phyloP scores from a whole-genome alignment of 2,888 invertebrate genomes.

The Calliopum simillimum region DNA sequence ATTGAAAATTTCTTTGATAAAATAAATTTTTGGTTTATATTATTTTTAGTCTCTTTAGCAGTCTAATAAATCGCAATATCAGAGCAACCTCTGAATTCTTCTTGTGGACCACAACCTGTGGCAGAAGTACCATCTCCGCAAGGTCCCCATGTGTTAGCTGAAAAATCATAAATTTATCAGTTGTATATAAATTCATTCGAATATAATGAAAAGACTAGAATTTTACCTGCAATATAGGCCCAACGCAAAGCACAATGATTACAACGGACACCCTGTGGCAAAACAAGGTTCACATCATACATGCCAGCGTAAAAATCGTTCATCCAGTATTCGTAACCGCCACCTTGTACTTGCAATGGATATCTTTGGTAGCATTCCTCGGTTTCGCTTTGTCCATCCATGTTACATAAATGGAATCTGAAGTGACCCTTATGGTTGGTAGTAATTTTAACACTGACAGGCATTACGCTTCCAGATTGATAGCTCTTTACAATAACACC shows the following conservation, averaged over 20 bases:
- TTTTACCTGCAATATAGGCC: conserved; percentile 69
- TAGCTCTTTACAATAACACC: conserved; percentile 68
- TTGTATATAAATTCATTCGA: no score
- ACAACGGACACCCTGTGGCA: conserved; percentile 69
- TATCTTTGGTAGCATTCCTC: conserved; percentile 69
- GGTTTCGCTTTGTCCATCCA: conserved; percentile 66
- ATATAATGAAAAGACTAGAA: neutral
- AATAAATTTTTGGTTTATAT: no score
- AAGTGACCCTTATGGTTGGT: conserved; percentile 69
- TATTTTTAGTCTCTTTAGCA: no score
- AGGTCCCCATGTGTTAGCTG: conserved; percentile 69
- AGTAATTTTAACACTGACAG: conserved; percentile 65
- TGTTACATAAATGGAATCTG: conserved; percentile 68
- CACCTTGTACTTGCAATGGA: conserved; percentile 59
- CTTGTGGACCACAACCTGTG: conserved; percentile 70
- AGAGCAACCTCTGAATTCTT: conserved; percentile 69
- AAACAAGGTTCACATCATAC: conserved; percentile 52
- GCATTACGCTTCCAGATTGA: conserved; percentile 50
- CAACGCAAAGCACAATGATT: conserved; percentile 71
- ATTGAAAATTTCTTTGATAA: no score
- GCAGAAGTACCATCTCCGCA: conserved; percentile 64
- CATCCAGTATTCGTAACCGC: conserved; percentile 50
- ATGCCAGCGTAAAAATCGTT: conserved; percentile 44
- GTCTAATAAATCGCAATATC: conserved; percentile 62
- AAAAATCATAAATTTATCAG: neutral